Evolutionary conservation across 2,797 vertebrate species (phyloP).

Genomic region (Neosalanx taihuensis): DNA sequence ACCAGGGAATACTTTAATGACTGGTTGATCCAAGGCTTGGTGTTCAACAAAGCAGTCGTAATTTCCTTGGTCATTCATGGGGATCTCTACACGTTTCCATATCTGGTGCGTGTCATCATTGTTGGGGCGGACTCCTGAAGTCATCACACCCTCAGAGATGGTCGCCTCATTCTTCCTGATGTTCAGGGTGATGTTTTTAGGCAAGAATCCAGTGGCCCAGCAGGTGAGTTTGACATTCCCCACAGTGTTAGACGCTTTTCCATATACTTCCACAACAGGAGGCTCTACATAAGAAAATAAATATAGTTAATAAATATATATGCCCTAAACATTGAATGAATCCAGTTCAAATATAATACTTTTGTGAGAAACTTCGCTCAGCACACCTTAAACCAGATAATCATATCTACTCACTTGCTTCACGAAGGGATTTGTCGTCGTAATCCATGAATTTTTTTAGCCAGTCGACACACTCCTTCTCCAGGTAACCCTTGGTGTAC

Average conservation of each 20-base stretch:
- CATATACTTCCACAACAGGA: slow-evolving; percentile 18
- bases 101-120: slow-evolving; percentile 56
- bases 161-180: slow-evolving; percentile 14
- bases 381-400: background rate
- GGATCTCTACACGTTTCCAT: slow-evolving; percentile 46
- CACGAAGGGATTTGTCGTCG: accelerated
- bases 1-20: background rate
- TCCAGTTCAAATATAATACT: too few relatives aligned
- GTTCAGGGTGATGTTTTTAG: slow-evolving; percentile 29
- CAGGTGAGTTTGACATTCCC: slow-evolving; percentile 40
- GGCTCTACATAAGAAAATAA: slow-evolving; percentile 28
- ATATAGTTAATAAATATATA: background rate
- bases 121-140: slow-evolving; percentile 47
- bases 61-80: background rate
- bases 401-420: slow-evolving; percentile 36
- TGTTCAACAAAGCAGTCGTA: background rate
- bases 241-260: accelerated
- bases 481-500: slow-evolving; percentile 74
- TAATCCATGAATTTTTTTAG: slow-evolving; percentile 41
- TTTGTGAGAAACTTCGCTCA: too few relatives aligned
- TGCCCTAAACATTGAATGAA: background rate
- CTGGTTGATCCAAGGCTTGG: background rate
- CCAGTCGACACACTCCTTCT: slow-evolving; percentile 70
- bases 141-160: background rate
- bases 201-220: slow-evolving; percentile 63